Percentiles rank a stretch among this genome's conserved stretches.
These are phyloP conservation scores for Agriotes lineatus DNA, from an alignment of 2,888 invertebrate species.

Conservation along the genomic window DNA sequence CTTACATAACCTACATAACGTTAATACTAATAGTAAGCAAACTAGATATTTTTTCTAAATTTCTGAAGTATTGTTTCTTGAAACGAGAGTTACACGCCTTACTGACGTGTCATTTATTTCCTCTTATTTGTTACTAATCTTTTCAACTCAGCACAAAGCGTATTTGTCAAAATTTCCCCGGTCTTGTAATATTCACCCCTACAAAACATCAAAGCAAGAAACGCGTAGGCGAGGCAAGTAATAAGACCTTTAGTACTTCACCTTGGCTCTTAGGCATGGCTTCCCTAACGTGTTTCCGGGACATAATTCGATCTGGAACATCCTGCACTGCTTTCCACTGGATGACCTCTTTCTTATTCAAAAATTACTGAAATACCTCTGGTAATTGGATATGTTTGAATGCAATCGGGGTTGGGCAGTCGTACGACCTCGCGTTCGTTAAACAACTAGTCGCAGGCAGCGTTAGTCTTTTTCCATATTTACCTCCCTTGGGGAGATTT, in stretches of 20 bases:
- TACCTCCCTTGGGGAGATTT: too few relatives aligned
- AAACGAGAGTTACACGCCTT: too few relatives aligned
- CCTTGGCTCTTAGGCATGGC: conserved; percentile 48
- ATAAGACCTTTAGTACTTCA: conserved; percentile 28
- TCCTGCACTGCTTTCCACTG: conserved; percentile 50
- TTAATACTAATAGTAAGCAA: too few relatives aligned
- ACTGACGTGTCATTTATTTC: too few relatives aligned
- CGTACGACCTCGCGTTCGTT: neutral
- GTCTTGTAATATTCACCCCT: neutral
- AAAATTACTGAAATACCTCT: conserved; percentile 39
- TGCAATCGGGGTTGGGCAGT: conserved; percentile 19
- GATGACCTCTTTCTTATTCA: conserved; percentile 46
- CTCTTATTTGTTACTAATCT: too few relatives aligned
- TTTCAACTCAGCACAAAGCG: too few relatives aligned
- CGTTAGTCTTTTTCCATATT: neutral
- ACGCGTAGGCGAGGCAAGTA: neutral
- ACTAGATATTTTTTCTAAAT: too few relatives aligned
- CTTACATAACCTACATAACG: too few relatives aligned
- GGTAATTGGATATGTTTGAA: conserved; percentile 41
- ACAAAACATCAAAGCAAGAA: neutral
- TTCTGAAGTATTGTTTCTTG: too few relatives aligned
- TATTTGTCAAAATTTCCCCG: neutral
- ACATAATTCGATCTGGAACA: conserved; percentile 52
- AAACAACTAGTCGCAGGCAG: neutral
- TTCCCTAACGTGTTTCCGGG: conserved; percentile 49